Evolutionary conservation across 2,113 vertebrate genomes (phyloP), one percentile per base, ranked within the genome.

Genomic region (Corythoichthys haematopterus): DNA sequence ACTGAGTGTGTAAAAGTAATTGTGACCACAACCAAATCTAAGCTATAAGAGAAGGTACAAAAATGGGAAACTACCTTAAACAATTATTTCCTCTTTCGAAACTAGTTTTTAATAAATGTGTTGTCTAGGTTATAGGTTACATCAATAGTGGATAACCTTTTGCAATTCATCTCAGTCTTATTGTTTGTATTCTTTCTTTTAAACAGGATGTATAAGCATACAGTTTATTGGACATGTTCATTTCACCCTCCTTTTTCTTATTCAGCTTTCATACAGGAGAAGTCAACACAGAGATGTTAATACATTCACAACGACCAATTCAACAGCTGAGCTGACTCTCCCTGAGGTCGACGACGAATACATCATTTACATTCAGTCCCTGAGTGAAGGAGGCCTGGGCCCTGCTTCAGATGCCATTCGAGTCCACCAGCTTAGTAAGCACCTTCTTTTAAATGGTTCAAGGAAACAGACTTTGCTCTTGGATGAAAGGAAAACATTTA

Each of bases 341-440:
- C 90, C 89, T 1, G 77, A 85, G 51, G 84, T 88, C 0, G 85
- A 93, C 0, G 94, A 95, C 2, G 94, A 98, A 70, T 98, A 95
- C 78, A 65, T 94, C 7, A 93, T 98, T 69, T 92, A 93, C 82
- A 92, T 98, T 13, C 92, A 88, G 72, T 93, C 96, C 0, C 88
- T 93, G 12, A 96, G 92, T 0, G 94, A 94, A 3, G 95, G 96
- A 0, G 96, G 96, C 5, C 93, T 96, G 1, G 96, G 96, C 20
- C 88, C 90, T 0, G 90, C 94, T 50, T 97, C 95, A 0, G 92
- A 95, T 6, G 93, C 94, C 84, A 93, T 98, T 86, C 88, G 91
- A 70, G 93, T 98, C 51, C 96, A 96, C 75, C 91, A 94, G 10
- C 87, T 94, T 15, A 95, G 92, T 93, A 85, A 88, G 90, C 43